Base-by-base conservation (phyloP, 53 echinoderm and acorn worm species). In the Arbacia lixula region DNA sequence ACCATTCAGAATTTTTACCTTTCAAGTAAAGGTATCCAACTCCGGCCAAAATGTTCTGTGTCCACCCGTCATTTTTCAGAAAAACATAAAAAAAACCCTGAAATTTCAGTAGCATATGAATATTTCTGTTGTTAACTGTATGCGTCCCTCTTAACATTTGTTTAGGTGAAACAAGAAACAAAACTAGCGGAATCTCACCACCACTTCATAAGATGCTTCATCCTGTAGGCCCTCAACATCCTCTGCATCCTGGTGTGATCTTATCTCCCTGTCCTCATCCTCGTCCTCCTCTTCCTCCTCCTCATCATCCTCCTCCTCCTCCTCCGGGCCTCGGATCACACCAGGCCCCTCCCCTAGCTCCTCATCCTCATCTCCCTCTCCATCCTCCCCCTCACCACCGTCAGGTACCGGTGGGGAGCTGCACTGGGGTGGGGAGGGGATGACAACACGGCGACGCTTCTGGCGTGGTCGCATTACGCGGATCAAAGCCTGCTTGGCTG, bases 401-500 rank as follows among this genome's bases (percentile, higher is more conserved):
- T 83, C 87, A 9, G 81, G 86, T 20, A 85, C 86, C 2, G 90
- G 88, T 24, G 97, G 97, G 33, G 97, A 93, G 85, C 97, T 97
- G 83, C 97, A 93, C 27, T 94, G 87, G 22, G 94, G 97, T 3
- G 92, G 95, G 36, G 95, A 90, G 4, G 95, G 92, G 68, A 92
- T 90, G 86, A 91, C 42, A 17, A 86, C 89, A 14, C 90, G 86
- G 30, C 94, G 94, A 27, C 94, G 87, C 50, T 94, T 94, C 82
- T 92, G 93, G 27, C 91, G 85, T 8, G 97, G 97, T 5, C 94
- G 93, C 97, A 97, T 93, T 55, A 97, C 97, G 62, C 90, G 83
- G 84, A 97, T 97, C 21, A 97, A 88, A 31, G 97, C 94, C 41
- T 97, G 97, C 88, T 97, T 97, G 76, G 94, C 94, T 3, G 94